These are phyloP conservation scores for Myotis lucifugus DNA, from an alignment of 2,113 vertebrate genomes.

Conservation along the genomic window DNA sequence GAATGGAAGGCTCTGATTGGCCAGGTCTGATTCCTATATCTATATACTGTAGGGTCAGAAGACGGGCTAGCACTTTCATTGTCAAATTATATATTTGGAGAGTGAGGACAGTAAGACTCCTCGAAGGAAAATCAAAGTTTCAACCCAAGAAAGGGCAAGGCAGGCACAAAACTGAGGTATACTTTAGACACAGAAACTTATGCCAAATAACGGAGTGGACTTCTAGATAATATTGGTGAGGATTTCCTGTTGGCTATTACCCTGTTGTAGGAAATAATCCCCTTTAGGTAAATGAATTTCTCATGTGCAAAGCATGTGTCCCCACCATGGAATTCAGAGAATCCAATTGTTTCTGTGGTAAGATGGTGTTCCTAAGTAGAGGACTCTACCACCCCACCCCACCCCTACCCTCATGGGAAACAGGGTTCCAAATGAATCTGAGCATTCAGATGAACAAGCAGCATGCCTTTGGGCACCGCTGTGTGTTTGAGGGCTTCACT, in stretches of 20 bases:
- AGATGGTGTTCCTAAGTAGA: background rate
- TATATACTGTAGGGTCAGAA: background rate
- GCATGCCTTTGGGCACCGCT: background rate
- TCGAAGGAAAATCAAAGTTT: background rate
- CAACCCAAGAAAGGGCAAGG: background rate
- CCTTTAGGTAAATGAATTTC: background rate
- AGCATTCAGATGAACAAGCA: background rate
- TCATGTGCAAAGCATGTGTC: background rate
- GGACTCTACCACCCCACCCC: fast-evolving
- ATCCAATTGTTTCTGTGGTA: background rate
- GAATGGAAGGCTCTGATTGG: background rate
- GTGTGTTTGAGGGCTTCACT: background rate
- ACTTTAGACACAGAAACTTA: background rate
- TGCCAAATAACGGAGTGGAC: background rate
- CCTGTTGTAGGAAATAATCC: background rate
- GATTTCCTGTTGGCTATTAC: background rate
- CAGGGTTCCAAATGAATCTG: background rate
- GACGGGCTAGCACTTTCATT: background rate
- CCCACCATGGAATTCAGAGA: background rate
- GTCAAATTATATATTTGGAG: background rate
- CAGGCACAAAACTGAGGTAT: background rate
- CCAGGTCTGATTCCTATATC: background rate
- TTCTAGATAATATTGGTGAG: background rate
- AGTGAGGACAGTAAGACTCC: background rate
- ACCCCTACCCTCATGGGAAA: background rate